Evolutionary conservation across 2,113 vertebrate species (phyloP), one percentile per base, ranked within the genome.

Genomic region (Gallinago undulata): DNA sequence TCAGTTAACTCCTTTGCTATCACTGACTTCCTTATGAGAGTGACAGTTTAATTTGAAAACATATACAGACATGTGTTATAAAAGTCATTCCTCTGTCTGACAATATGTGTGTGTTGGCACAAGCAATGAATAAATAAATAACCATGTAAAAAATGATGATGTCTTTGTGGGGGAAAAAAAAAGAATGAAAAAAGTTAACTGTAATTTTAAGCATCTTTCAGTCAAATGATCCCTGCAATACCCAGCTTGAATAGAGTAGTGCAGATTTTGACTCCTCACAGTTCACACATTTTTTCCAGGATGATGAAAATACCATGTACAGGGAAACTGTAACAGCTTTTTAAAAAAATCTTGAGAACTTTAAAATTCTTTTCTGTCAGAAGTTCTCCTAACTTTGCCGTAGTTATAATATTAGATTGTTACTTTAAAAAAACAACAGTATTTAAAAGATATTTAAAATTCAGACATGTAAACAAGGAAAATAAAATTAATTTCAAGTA

Each of bases 11-110:
- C 4, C 3, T 85, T 47, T 92, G 37, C 37, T 64, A 19, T 41
- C 27, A 64, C 19, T 64, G 37, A 41, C 18, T 62, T 93, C 22
- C 35, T 47, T 66, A 57, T 57, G 13, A 89, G 51, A 84, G 84
- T 69, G 85, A 66, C 28, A 88, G n/a, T 62, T 85, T 50, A 77
- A 81, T 95, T 88, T 90, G 37, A 78, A 93, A 90, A 83, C 18
- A 69, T 13, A 10, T 39, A 62, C 37, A 79, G 35, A 16, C 59
- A 57, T n/a, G 39, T 57, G 41, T 77, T 83, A 27, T 13, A 55
- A 31, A 91, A 90, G 23, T 91, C 57, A 66, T 25, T 83, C 16
- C 9, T 87, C 30, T 70, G 37, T 19, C 59, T 83, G 70, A 51
- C 48, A 79, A 37, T 59, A 60, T 39, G 28, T 0, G 0, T 90